Conservation (phyloP, 2,797 vertebrate genomes). For the Valencia hispanica region DNA sequence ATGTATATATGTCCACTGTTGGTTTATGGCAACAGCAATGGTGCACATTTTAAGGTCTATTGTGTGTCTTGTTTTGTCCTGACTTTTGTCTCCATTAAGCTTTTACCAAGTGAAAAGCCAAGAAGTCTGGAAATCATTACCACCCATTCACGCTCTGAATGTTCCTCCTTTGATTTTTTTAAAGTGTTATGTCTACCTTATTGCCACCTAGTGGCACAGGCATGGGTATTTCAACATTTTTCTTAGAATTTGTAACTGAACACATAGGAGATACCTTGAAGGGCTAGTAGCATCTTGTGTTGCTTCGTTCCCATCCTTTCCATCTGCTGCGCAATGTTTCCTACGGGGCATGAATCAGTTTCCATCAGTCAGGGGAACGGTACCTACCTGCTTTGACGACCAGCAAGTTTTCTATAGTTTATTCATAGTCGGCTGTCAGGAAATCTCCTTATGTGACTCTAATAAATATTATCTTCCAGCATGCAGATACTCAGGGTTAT, state of each 20-base stretch:
- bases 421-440: neutral
- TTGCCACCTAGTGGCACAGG: neutral
- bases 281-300: neutral
- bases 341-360: neutral
- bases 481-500: neutral
- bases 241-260: neutral
- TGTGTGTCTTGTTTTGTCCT: neutral
- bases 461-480: constrained; percentile 3
- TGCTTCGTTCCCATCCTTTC: neutral
- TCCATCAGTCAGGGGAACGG: neutral
- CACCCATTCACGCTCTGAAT: neutral
- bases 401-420: neutral
- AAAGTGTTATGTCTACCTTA: neutral
- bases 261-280: neutral
- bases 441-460: neutral
- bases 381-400: neutral
- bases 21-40: no score
- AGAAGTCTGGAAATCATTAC: neutral
- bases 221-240: neutral
- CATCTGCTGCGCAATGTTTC: neutral
- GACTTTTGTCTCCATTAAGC: neutral
- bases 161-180: neutral
- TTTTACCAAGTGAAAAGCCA: neutral
- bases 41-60: no score
- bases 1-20: neutral